Evolutionary conservation across 2,888 invertebrate species (phyloP), one percentile per base, ranked within the genome.

Genomic region (Lepidochrysops patricia): DNA sequence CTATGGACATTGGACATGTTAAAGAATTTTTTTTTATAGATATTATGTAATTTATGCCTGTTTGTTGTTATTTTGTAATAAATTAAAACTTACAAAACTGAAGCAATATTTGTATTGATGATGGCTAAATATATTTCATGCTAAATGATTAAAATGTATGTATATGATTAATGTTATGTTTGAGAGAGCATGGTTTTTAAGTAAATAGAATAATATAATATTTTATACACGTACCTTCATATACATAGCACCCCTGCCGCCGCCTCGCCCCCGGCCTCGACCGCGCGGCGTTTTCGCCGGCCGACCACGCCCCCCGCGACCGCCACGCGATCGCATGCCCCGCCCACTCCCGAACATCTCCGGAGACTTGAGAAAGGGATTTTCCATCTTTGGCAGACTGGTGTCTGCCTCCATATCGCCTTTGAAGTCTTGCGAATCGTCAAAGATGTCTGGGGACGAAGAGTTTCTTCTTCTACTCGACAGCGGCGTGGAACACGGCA

Each of bases 191-290:
- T 7, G 4, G 54, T 27, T 37, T 48, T 13, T 19, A 27, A 26
- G 3, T 19, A 58, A 48, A 35, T 25, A 25, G 9, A 37, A 26
- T 26, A n/a, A 13, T 12, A 7, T 7, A 37, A 4, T 2, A 13
- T 19, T 29, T 32, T 58, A 6, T 26, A 13, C 29, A 57, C 65
- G 29, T 65, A 76, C 79, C 72, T 76, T 78, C 77, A 79, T 78
- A 57, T 78, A 77, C 72, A 70, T 72, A 54, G 75, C 79, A 13
- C 84, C 87, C 37, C 87, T 74, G 1, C 88, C 85, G 0, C 88
- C 84, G 12, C 89, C 89, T 32, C 89, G 71, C 0, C 85, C 84
- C 12, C 88, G 74, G 1, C 86, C 84, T 0, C 84, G 65, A 0
- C 72, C 76, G 34, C 81, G 72, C 12, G 29, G 79, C 74, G 72